Evolutionary conservation across 2,797 vertebrate genomes (phyloP).

Genomic region (Discoglossus pictus): DNA sequence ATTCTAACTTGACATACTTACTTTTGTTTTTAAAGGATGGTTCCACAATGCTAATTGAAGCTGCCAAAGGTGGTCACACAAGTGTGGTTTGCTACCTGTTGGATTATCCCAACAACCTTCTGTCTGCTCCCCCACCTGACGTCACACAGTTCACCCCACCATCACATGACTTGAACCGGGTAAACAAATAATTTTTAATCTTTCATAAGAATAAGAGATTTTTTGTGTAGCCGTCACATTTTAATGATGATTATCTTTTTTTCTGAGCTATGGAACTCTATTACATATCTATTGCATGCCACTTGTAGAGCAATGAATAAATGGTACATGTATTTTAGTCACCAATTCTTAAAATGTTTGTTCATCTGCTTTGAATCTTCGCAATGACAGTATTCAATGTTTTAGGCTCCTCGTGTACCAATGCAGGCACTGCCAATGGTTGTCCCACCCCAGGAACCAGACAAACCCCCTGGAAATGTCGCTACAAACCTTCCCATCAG

Average conservation of each 20-base stretch:
- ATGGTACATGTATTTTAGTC: too few species aligned
- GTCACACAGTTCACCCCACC: constrained; percentile 79
- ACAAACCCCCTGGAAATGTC: constrained; percentile 79
- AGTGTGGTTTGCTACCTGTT: constrained; percentile 81
- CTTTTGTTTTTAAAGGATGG: constrained; percentile 65
- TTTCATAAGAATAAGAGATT: too few species aligned
- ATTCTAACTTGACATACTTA: too few species aligned
- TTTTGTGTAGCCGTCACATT: too few species aligned
- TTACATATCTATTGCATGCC: too few species aligned
- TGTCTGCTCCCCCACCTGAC: constrained; percentile 77
- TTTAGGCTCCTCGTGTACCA: constrained; percentile 80
- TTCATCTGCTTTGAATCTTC: too few species aligned
- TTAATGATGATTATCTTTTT: background rate
- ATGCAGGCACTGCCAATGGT: constrained; percentile 84
- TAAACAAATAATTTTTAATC: constrained; percentile 52
- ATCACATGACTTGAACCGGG: constrained; percentile 79
- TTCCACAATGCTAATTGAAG: constrained; percentile 81
- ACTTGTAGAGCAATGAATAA: too few species aligned
- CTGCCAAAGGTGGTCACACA: constrained; percentile 79
- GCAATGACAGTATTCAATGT: constrained; percentile 52
- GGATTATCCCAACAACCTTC: constrained; percentile 80
- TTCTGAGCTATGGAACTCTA: background rate
- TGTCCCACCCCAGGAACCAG: constrained; percentile 80
- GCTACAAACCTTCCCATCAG: constrained; percentile 76
- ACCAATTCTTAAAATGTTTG: too few species aligned